These are phyloP conservation scores for Limenitis camilla DNA, from an alignment of 2,888 invertebrate species.

Conservation along the genomic window DNA sequence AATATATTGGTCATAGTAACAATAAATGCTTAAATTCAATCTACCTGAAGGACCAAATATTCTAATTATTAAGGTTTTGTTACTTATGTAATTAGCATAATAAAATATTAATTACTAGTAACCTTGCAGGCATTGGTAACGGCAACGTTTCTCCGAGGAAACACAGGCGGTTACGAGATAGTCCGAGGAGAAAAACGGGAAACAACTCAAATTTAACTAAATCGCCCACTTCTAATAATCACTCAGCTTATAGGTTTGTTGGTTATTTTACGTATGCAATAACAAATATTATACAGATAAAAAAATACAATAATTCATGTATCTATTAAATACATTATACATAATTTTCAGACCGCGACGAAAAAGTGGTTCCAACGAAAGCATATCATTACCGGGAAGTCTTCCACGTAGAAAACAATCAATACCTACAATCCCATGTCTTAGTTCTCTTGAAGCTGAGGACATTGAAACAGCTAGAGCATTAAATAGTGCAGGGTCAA, in stretches of 20 bases:
- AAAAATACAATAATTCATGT: too few species aligned
- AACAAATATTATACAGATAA: too few species aligned
- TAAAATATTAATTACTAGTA: too few species aligned
- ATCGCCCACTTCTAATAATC: constrained; percentile 67
- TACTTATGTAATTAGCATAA: too few species aligned
- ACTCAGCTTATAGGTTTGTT: constrained; percentile 57
- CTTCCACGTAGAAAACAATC: constrained; percentile 77
- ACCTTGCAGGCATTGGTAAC: constrained; percentile 57
- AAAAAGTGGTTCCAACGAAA: constrained; percentile 75
- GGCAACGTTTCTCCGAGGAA: constrained; percentile 75
- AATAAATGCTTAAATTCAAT: too few species aligned
- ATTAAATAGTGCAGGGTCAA: constrained; percentile 65
- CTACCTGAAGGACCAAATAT: too few species aligned
- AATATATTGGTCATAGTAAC: background rate
- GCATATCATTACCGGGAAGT: constrained; percentile 78
- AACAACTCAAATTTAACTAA: constrained; percentile 68
- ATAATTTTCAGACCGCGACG: constrained; percentile 50
- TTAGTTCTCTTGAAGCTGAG: constrained; percentile 69
- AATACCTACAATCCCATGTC: constrained; percentile 62
- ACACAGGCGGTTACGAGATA: constrained; percentile 77
- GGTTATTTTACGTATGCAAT: too few species aligned
- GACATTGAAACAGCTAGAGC: constrained; percentile 65
- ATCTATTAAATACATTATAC: too few species aligned
- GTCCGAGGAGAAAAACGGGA: constrained; percentile 78
- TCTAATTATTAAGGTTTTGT: too few species aligned